Percentiles rank a stretch among this genome's conserved stretches.
phyloP scores from a whole-genome alignment of 2,113 vertebrate species.

The Corythaixoides concolor region DNA sequence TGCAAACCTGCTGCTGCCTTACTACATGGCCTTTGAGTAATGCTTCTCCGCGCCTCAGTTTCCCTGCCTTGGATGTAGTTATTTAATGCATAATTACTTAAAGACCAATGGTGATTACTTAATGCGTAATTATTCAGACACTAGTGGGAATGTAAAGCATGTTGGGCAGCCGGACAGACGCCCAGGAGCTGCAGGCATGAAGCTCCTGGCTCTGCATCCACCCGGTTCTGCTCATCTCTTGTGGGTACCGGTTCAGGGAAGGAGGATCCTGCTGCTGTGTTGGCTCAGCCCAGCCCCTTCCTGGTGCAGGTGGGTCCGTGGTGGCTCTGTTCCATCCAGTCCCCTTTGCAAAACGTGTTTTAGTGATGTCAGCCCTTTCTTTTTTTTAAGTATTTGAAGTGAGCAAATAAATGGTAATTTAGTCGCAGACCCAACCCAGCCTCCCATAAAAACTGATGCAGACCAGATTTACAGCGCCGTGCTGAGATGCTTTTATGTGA shows the following conservation, averaged over 20 bases:
- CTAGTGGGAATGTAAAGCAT: fast-evolving
- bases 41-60: neutral
- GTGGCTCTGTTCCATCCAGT: neutral
- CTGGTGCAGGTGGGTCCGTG: fast-evolving
- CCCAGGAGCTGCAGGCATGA: neutral
- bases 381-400: neutral
- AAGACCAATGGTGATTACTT: neutral
- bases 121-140: neutral
- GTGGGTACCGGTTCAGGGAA: fast-evolving
- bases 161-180: neutral
- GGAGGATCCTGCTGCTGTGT: neutral
- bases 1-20: neutral
- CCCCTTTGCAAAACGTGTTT: fast-evolving
- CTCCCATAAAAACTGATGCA: constrained; percentile 71
- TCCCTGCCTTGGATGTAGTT: neutral
- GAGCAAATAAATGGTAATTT: constrained; percentile 64
- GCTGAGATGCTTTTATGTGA: constrained; percentile 73
- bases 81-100: fast-evolving
- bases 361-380: neutral
- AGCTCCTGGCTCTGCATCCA: neutral
- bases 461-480: constrained; percentile 73
- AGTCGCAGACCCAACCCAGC: constrained; percentile 44
- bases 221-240: neutral
- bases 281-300: neutral
- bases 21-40: fast-evolving